A percentile compares a stretch with the other conserved stretches of the same genome.
These are phyloP conservation scores for Falco biarmicus DNA, from an alignment of 2,797 vertebrate genomes.

Conservation along the genomic window DNA sequence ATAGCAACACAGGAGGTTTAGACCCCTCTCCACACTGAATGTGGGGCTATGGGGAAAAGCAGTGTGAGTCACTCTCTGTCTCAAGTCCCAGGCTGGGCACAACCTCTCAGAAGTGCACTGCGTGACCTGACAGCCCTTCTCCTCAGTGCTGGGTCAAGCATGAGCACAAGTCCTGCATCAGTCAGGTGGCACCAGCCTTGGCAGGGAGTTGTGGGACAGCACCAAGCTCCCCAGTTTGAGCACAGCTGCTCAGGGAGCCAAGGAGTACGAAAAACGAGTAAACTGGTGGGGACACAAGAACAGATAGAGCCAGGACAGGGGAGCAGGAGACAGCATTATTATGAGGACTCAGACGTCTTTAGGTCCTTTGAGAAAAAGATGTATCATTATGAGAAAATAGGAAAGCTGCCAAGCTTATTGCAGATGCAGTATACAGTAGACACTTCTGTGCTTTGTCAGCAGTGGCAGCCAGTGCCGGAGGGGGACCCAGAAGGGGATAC, in stretches of 20 bases:
- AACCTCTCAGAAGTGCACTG: neutral
- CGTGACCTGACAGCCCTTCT: neutral
- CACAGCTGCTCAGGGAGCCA: neutral
- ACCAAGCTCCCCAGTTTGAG: neutral
- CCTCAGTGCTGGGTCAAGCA: neutral
- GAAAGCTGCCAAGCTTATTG: constrained; percentile 27
- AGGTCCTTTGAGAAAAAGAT: neutral
- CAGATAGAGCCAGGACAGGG: neutral
- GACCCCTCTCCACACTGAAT: neutral
- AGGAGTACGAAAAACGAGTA: neutral
- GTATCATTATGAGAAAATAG: neutral
- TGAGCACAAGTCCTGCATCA: neutral
- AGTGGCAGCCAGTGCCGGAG: neutral
- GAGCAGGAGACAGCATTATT: neutral
- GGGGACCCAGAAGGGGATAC: neutral
- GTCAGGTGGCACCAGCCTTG: accelerated
- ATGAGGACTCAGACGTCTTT: neutral
- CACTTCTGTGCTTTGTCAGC: neutral
- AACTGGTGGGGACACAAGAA: neutral
- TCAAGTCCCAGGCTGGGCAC: neutral
- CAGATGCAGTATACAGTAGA: neutral
- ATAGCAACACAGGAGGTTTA: neutral
- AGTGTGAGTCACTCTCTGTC: accelerated
- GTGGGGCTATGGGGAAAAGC: neutral
- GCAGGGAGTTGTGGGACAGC: neutral